Percentiles rank a stretch among this genome's conserved stretches.
Evolutionary conservation across 92 coral and sea anemone species (phyloP).

Genomic region (Porites divaricata): DNA sequence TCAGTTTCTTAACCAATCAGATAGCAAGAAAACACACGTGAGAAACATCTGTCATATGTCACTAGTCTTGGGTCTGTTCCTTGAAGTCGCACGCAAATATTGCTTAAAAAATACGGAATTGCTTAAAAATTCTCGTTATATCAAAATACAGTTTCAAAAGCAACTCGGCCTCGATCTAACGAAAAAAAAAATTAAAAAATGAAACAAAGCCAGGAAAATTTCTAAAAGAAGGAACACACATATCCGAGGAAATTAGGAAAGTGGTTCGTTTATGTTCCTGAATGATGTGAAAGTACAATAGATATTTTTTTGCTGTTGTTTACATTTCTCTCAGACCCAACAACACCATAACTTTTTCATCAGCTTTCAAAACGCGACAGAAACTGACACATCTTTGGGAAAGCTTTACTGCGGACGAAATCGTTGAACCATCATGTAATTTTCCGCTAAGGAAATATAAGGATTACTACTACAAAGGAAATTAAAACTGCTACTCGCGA

Average conservation of each 20-base stretch:
- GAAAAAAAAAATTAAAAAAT: background rate
- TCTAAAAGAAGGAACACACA: background rate
- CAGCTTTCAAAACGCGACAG: slow-evolving; percentile 5
- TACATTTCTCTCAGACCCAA: slow-evolving; percentile 15
- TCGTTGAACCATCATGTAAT: no score
- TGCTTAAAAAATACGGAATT: background rate
- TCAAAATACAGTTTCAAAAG: background rate
- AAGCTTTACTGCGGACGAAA: background rate
- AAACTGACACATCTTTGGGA: background rate
- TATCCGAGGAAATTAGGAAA: background rate
- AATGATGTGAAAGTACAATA: background rate
- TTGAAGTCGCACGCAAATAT: slow-evolving; percentile 31
- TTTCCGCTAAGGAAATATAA: background rate
- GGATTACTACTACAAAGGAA: background rate
- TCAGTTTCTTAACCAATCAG: slow-evolving; percentile 45
- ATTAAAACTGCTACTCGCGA: background rate
- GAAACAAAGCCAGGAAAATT: background rate
- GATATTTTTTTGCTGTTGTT: slow-evolving; percentile 13
- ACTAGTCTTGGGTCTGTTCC: slow-evolving; percentile 29
- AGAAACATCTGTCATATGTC: slow-evolving; percentile 50
- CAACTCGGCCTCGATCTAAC: background rate
- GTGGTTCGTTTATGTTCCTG: background rate
- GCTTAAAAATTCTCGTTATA: background rate
- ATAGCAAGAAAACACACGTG: slow-evolving; percentile 23
- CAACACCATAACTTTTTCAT: slow-evolving; percentile 6